Evolutionary conservation across 2,888 invertebrate species (phyloP), one percentile per base, ranked within the genome.

Genomic region (Mythimna albipuncta): DNA sequence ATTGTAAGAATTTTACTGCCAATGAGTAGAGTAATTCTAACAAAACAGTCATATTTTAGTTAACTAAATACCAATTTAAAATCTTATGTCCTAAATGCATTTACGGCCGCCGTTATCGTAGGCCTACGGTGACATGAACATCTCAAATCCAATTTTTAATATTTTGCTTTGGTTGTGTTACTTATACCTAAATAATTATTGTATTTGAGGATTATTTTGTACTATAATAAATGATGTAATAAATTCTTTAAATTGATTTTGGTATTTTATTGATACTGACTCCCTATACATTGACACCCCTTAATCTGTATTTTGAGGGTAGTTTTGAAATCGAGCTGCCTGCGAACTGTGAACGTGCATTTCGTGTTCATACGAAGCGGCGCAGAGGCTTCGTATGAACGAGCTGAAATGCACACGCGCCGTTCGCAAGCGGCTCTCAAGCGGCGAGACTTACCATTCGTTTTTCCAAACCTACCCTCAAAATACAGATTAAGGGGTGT

Each of bases 151-250:
- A 94, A 93, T 93, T 92, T 93, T 93, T 94, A 93, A 95, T 93
- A 92, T 95, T 94, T 95, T 94, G 95, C 95, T 96, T 96, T 94
- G 96, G 96, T 96, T 96, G 96, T 96, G 96, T 96, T 96, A 95
- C 94, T 94, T 95, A 94, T 94, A 94, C 91, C 91, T 93, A 92
- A 91, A 94, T 94, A 93, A 94, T 94, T 94, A 95, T 93, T 94
- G 93, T 95, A 96, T 95, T 94, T 95, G 95, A 95, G 93, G 95
- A 95, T 95, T 95, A 96, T 96, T 96, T 96, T 96, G 95, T 95
- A 95, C 94, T 93, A 94, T 95, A 95, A 95, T 86, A 87, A 85
- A 86, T 94, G 92, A 94, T 94, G 94, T 95, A 96, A 95, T 96
- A 96, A 95, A 96, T 93, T 94, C 94, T 93, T 95, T 93, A 94